A percentile compares a stretch with the other conserved stretches of the same genome.
These are phyloP conservation scores for Proctacanthus coquilletti DNA, from an alignment of 1,140 invertebrate species.

Conservation along the genomic window DNA sequence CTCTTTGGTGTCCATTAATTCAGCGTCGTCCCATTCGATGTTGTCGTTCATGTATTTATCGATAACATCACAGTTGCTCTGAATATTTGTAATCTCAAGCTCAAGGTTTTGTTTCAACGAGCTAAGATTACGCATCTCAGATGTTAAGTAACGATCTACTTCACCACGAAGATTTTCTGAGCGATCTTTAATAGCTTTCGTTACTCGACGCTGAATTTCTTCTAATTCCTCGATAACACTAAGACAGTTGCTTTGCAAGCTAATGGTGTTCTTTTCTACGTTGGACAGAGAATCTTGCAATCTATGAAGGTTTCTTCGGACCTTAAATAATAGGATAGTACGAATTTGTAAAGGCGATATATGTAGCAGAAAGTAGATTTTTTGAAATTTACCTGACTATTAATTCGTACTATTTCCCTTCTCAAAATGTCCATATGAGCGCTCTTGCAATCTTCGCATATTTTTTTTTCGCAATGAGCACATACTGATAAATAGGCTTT, in stretches of 20 bases:
- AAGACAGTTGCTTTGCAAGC: conserved; percentile 68
- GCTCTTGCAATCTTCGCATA: conserved; percentile 77
- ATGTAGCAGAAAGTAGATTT: not conserved
- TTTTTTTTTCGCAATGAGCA: conserved; percentile 88
- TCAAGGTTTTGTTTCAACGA: conserved; percentile 86
- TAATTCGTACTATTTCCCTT: conserved; percentile 84
- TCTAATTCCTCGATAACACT: conserved; percentile 83
- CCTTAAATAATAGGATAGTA: conserved; percentile 23
- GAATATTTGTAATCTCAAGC: conserved; percentile 81
- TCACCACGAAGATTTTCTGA: conserved; percentile 77
- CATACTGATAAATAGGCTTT: conserved; percentile 81
- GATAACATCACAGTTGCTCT: conserved; percentile 90
- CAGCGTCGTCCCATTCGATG: conserved; percentile 73
- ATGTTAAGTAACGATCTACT: conserved; percentile 72
- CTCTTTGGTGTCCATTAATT: conserved; percentile 85
- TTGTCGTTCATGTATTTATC: conserved; percentile 84
- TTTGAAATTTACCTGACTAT: conserved; percentile 56
- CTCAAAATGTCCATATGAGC: conserved; percentile 91
- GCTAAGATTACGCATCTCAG: conserved; percentile 65
- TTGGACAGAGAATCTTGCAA: conserved; percentile 68
- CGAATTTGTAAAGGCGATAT: not conserved
- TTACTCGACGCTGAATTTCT: conserved; percentile 74
- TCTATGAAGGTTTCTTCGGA: conserved; percentile 67
- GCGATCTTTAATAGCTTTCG: conserved; percentile 82
- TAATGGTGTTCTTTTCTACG: conserved; percentile 71